A percentile compares a stretch with the other conserved stretches of the same genome.
Conservation (phyloP, 2,797 vertebrate species). For the Rhinichthys osculus region DNA sequence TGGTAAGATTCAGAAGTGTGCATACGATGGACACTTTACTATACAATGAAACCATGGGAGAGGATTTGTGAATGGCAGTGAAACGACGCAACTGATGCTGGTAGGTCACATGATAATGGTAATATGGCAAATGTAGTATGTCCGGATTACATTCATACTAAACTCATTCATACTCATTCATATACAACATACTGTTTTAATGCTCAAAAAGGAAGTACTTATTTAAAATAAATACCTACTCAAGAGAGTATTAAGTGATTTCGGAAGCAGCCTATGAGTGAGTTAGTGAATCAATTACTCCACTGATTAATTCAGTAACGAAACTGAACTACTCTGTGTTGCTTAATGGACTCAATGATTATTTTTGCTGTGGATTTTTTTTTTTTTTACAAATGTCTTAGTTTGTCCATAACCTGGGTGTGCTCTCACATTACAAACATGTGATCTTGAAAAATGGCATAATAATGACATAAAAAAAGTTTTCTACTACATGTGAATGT, state of each 20-base stretch:
- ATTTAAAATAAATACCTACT: neutral
- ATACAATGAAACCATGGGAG: no score
- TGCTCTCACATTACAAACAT: neutral
- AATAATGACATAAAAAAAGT: constrained; percentile 48
- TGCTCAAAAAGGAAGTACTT: neutral
- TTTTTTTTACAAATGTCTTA: neutral
- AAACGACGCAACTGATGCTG: no score
- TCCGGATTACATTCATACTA: neutral
- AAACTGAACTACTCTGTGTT: neutral
- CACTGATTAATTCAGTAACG: neutral
- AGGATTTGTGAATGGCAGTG: no score
- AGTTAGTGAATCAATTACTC: neutral
- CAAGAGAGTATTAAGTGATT: neutral
- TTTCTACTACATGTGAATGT: constrained; percentile 72
- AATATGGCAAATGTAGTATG: neutral
- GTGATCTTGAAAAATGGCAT: neutral
- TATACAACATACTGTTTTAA: neutral
- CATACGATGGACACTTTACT: no score
- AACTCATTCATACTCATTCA: neutral
- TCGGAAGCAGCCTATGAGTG: neutral
- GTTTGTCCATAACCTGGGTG: neutral
- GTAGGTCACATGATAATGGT: neutral
- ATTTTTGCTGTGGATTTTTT: neutral
- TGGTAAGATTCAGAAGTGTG: neutral
- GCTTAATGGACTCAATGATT: neutral